These are phyloP conservation scores for Trididemnum nubilum DNA, from an alignment of 23 tunicate species.

Conservation along the genomic window DNA sequence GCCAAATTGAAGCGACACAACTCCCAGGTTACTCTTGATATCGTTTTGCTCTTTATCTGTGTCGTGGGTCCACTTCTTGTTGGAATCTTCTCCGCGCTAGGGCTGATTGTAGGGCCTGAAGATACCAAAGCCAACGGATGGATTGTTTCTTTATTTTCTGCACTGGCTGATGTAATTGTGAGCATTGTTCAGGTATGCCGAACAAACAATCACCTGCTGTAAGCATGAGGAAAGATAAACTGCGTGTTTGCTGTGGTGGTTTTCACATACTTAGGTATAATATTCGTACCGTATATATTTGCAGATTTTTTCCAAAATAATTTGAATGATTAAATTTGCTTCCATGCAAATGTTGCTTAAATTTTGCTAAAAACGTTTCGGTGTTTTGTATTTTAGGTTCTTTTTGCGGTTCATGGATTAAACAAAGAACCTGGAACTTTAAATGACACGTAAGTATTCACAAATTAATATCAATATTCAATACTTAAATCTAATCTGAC, in stretches of 20 bases:
- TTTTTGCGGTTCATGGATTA: constrained; percentile 27
- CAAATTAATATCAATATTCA: too few relatives aligned
- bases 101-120: constrained; percentile 24
- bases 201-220: not conserved
- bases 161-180: constrained; percentile 9
- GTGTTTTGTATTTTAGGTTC: too few relatives aligned
- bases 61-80: constrained; percentile 41
- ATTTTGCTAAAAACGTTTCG: too few relatives aligned
- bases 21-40: constrained; percentile 39
- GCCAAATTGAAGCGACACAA: not conserved
- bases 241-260: too few relatives aligned
- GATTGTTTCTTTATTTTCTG: constrained; percentile 1
- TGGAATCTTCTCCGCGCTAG: constrained; percentile 43
- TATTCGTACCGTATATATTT: too few relatives aligned
- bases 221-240: not conserved
- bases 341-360: too few relatives aligned
- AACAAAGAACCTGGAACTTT: constrained; percentile 23
- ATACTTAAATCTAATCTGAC: too few relatives aligned
- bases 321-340: too few relatives aligned
- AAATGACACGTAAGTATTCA: not conserved
- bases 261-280: too few relatives aligned
- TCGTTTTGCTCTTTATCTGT: constrained; percentile 51
- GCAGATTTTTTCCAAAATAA: too few relatives aligned
- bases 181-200: constrained; percentile 25
- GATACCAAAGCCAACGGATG: constrained; percentile 24